Evolutionary conservation across 2,888 invertebrate genomes (phyloP), one percentile per base, ranked within the genome.

Genomic region (Zygogramma bicolorata): DNA sequence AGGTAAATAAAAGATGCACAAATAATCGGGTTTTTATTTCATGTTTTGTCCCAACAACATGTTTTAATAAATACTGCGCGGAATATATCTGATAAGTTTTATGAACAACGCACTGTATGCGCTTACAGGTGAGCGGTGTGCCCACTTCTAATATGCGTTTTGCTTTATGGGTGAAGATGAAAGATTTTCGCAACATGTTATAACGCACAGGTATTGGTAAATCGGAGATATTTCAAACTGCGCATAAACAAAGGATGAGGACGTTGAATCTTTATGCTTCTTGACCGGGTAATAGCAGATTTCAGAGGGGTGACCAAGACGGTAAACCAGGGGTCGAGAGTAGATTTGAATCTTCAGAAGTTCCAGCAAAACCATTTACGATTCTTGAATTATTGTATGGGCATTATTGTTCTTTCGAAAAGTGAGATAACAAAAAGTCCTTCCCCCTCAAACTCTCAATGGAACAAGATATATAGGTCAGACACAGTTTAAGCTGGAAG

Each of bases 161-260:
- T 53, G 53, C n/a, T 53, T 53, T 53, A 53, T 53, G 27, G 53
- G 27, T 7, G 3, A 53, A 53, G 53, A 53, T 53, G 53, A 53
- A n/a, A 53, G 53, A 53, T 53, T 53, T 53, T 53, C 5, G 5
- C 13, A 27, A 53, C 22, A 27, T 46, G 15, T n/a, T 46, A 46
- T 46, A 20, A 22, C 10, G 20, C 10, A 20, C 15, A 7, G n/a
- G 15, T 18, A 15, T 46, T 18, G 46, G 46, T 15, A 46, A 46
- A 46, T 46, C 8, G 15, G 18, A 46, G 38, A 13, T 34, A 34
- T 2, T 34, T 34, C 13, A 34, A 34, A 34, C 10, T 13, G 2
- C 1, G 1, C 8, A 46, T 20, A 7, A 20, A 8, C 20, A 18
- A 46, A 46, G 8, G 18, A 1, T 20, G 46, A 20, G 2, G 46